A percentile compares a stretch with the other conserved stretches of the same genome.
These are phyloP conservation scores for Loripinus fragilis DNA, from an alignment of 2,888 invertebrate species.

Conservation along the genomic window DNA sequence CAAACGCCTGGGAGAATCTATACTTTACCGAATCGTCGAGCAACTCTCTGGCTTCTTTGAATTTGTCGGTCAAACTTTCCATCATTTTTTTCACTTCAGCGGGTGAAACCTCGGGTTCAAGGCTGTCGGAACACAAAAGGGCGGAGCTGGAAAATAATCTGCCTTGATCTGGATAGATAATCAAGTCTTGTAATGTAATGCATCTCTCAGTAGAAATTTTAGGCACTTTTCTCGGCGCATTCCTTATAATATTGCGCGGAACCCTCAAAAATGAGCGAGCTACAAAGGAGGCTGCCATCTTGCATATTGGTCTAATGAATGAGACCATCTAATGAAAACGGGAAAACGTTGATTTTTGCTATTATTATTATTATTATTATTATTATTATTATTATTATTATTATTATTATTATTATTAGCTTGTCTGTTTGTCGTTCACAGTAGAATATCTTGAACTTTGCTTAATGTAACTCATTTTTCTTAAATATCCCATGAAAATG, in stretches of 20 bases:
- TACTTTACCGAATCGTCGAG: slow-evolving; percentile 72
- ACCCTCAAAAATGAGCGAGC: neutral
- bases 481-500: too few relatives aligned
- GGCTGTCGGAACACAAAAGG: neutral
- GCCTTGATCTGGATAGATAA: neutral
- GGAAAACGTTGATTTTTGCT: neutral
- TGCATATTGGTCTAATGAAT: neutral
- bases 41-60: slow-evolving; percentile 70
- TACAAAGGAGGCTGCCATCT: neutral
- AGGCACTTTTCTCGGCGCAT: neutral
- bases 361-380: neutral
- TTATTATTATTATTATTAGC: slow-evolving; percentile 1
- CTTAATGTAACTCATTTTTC: too few relatives aligned
- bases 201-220: neutral
- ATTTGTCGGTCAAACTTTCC: slow-evolving; percentile 66
- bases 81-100: slow-evolving; percentile 63
- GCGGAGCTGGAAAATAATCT: neutral
- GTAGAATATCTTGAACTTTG: too few relatives aligned
- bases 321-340: neutral
- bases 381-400: neutral
- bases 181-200: neutral
- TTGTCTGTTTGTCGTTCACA: too few relatives aligned
- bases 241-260: neutral
- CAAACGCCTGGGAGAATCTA: too few relatives aligned
- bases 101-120: neutral